Percentiles rank a stretch among this genome's conserved stretches.
Conservation (phyloP, 2,113 vertebrate species). For the Anolis carolinensis region DNA sequence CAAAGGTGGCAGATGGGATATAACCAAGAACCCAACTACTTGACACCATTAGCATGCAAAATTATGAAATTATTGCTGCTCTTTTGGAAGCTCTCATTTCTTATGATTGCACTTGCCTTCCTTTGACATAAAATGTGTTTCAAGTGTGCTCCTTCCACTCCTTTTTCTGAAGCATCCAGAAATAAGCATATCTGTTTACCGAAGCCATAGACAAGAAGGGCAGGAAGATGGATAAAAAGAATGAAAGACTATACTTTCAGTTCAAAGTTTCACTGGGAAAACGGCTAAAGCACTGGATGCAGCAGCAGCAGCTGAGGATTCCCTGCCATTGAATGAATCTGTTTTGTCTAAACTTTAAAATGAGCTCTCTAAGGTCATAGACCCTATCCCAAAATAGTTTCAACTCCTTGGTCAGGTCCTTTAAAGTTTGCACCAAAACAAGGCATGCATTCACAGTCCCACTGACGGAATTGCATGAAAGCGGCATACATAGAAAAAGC, state of each 20-base stretch:
- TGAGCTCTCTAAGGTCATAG: too few relatives aligned
- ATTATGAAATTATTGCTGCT: background rate
- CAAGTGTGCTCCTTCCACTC: background rate
- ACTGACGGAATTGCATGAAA: too few relatives aligned
- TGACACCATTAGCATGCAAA: constrained; percentile 39
- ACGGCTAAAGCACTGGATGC: background rate
- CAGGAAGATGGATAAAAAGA: background rate
- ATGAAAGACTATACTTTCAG: background rate
- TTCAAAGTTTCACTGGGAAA: background rate
- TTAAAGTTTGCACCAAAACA: too few relatives aligned
- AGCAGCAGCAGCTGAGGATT: too few relatives aligned
- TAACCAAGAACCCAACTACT: constrained; percentile 32
- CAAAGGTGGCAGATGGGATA: constrained; percentile 54
- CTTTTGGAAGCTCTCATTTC: background rate
- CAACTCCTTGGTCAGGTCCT: too few relatives aligned
- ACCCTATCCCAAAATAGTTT: too few relatives aligned
- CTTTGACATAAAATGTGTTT: background rate
- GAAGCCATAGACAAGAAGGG: background rate
- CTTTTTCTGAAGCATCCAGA: background rate
- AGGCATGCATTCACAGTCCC: too few relatives aligned
- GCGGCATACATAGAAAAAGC: background rate
- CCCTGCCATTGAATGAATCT: too few relatives aligned
- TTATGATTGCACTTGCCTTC: background rate
- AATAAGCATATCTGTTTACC: background rate
- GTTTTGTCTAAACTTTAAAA: too few relatives aligned